Percentiles rank a stretch among this genome's conserved stretches.
These are phyloP conservation scores for Trematomus loennbergii DNA, from an alignment of 2,113 vertebrate genomes.

Conservation along the genomic window DNA sequence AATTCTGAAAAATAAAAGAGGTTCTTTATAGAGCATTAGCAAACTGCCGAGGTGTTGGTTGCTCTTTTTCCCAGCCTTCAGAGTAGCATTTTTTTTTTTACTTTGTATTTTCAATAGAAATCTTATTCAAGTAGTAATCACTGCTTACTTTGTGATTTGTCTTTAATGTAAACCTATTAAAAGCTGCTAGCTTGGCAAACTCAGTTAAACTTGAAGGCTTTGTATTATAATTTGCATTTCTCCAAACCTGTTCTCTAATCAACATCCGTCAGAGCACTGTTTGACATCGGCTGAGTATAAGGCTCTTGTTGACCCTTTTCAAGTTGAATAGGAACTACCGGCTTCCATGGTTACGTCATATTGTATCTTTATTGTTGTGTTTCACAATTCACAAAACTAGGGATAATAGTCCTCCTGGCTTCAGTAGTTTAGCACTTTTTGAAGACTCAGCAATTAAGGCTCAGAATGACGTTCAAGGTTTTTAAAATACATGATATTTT, in stretches of 20 bases:
- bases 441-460: background rate
- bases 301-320: background rate
- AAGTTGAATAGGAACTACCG: background rate
- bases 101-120: background rate
- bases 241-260: background rate
- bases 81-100: background rate
- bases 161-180: background rate
- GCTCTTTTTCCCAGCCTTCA: too few species aligned
- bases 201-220: background rate
- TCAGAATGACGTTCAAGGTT: background rate
- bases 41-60: background rate
- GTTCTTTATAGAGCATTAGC: background rate
- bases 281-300: too few species aligned
- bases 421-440: background rate
- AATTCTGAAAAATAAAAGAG: background rate
- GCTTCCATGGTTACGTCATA: background rate
- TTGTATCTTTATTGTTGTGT: slow-evolving; percentile 2
- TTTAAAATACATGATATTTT: background rate
- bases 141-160: background rate
- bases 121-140: background rate
- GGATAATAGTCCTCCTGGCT: background rate
- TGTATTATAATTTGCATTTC: background rate
- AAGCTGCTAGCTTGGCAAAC: background rate
- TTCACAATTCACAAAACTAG: background rate
- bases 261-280: background rate